Conservation (phyloP, 2,797 vertebrate genomes). For the Danionella dracula region DNA sequence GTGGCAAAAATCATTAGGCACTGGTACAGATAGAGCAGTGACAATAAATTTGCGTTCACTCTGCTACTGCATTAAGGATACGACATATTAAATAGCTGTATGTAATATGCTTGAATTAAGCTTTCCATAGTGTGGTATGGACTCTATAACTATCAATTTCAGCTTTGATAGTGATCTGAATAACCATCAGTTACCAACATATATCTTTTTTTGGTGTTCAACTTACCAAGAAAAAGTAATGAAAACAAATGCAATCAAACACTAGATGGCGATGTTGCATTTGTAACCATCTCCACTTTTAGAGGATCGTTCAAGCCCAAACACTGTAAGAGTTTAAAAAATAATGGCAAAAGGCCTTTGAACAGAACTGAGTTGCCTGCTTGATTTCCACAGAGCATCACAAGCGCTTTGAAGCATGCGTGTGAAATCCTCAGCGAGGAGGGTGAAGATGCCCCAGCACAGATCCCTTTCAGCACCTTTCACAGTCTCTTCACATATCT, state of each 20-base stretch:
- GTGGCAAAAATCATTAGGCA: no score
- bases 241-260: neutral
- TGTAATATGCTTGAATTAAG: no score
- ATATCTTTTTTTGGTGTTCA: no score
- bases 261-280: slow-evolving; percentile 28
- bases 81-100: no score
- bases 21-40: no score
- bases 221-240: no score
- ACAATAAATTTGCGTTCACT: no score
- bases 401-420: slow-evolving; percentile 73
- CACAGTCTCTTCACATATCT: slow-evolving; percentile 77
- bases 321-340: neutral
- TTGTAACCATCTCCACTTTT: neutral
- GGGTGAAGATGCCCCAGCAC: slow-evolving; percentile 72
- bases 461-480: slow-evolving; percentile 74
- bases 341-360: neutral
- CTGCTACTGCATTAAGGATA: no score
- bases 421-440: slow-evolving; percentile 84
- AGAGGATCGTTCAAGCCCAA: neutral
- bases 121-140: no score
- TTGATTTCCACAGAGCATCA: slow-evolving; percentile 65
- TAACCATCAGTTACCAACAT: no score
- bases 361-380: neutral
- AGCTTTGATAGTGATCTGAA: no score
- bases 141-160: no score